Base-by-base conservation (phyloP, 2,888 invertebrate genomes). In the Ormyrus labotus region DNA sequence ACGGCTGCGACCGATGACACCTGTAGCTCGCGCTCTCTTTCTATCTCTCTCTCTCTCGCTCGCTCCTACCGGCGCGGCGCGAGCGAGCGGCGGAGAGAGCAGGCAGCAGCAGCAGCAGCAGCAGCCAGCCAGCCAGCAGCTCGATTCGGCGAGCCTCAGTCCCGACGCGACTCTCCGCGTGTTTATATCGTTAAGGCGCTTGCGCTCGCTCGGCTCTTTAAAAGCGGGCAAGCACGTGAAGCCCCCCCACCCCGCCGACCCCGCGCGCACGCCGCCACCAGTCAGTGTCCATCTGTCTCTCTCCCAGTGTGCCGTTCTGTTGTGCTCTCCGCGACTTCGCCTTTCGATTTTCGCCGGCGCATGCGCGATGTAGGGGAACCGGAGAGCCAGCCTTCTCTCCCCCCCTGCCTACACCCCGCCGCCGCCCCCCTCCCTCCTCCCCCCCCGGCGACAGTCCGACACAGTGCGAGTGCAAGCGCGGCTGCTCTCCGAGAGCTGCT, bases 121-220 rank as follows among this genome's bases (percentile, higher is more conserved):
- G 61, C 34, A 45, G 74, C 67, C 60, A 60, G 75, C 77, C 19
- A 47, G 45, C 70, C 47, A 48, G 34, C 34, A 34, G 34, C 34
- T 34, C 34, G 34, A 34, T 34, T 34, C 34, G 34, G 34, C 34
- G 34, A 34, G 34, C 3, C 10, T 78, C 89, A 90, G 90, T 90
- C 87, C 87, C 87, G 87, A 84, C 89, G 89, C 89, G 89, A 87
- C 89, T 87, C 87, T 90, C 87, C 88, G 87, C 89, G 88, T 88
- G 89, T 85, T 84, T 83, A 75, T 70, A 73, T 61, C 51, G 71
- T 34, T 34, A 34, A 34, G 34, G 34, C 34, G 34, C 34, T 34
- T 34, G 34, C 34, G 34, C 34, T 34, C 34, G 34, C 34, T 34
- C 34, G 34, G 34, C 34, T 34, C 34, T 34, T 34, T 34, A 34